Conservation (phyloP, 2,888 invertebrate genomes). For the Thumatha senex region DNA sequence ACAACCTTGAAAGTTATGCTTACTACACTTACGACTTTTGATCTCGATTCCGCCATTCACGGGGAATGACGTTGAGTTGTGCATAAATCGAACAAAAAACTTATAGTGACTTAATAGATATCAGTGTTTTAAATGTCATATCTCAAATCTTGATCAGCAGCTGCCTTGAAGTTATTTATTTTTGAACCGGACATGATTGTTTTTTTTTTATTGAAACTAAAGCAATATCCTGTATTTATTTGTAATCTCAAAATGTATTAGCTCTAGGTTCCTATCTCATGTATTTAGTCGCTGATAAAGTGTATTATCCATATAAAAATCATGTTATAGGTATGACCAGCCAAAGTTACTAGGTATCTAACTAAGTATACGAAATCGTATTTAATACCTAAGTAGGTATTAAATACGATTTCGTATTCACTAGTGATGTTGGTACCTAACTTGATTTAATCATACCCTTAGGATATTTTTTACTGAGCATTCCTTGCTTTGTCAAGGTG, state of each 20-base stretch:
- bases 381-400: too few species aligned
- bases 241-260: neutral
- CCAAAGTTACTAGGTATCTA: too few species aligned
- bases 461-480: too few species aligned
- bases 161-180: constrained; percentile 34
- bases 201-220: constrained; percentile 15
- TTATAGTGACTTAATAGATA: constrained; percentile 20
- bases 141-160: constrained; percentile 33
- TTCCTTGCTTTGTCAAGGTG: too few species aligned
- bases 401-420: too few species aligned
- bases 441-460: too few species aligned
- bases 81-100: constrained; percentile 19
- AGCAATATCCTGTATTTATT: constrained; percentile 26
- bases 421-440: too few species aligned
- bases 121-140: constrained; percentile 18
- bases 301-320: too few species aligned
- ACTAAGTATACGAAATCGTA: too few species aligned
- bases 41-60: constrained; percentile 74
- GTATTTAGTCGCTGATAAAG: too few species aligned
- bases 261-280: too few species aligned
- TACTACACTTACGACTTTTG: constrained; percentile 43
- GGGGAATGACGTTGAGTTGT: constrained; percentile 49
- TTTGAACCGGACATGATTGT: constrained; percentile 27
- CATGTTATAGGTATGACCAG: too few species aligned
- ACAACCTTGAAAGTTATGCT: constrained; percentile 51